Base-by-base conservation (phyloP, 2,888 invertebrate genomes). In the Salticus scenicus region DNA sequence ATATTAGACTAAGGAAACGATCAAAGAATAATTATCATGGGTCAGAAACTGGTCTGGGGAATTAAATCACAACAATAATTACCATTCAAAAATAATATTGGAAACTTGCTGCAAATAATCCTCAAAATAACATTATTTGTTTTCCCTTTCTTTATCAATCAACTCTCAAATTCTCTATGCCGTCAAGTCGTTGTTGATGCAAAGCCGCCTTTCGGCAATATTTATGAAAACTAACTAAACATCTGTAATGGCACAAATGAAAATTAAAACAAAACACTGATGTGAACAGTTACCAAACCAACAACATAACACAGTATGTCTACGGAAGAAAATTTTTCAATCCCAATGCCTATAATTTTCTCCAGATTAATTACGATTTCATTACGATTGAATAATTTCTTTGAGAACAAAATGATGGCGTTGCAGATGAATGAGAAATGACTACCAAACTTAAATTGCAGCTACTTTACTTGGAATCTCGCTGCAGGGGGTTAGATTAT, bases 351-450 rank as follows among this genome's bases (percentile, higher is more conserved):
- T 84, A 77, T 83, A 83, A 83, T 83, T 83, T 83, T 83, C 83
- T 77, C 66, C 28, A 77, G 83, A 84, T 84, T 84, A 84, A 84
- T 84, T 84, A 84, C 83, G 77, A 84, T 84, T 84, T 84, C 83
- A 84, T 84, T 84, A 78, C 69, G 83, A 31, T 47, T 41, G 66
- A 66, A 71, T 72, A 37, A 72, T 47, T 41, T 64, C 41, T 72
- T 4, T 28, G 77, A 77, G 83, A 57, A 57, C 24, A 57, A 84
- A 84, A 84, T 84, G 73, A 84, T 77, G 51, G n/a, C n/a, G 71
- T 66, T 76, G 51, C 76, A 30, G 30, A 31, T 17, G 30, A 67
- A 77, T 84, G 83, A 84, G 83, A 78, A 84, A 84, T 84, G 83
- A 73, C 57, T 69, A 31, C 4, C 27, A 41, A 4, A 67, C 42